A percentile compares a stretch with the other conserved stretches of the same genome.
Evolutionary conservation across 2,888 invertebrate genomes (phyloP).

Genomic region (Sphaerophoria rueppellii): DNA sequence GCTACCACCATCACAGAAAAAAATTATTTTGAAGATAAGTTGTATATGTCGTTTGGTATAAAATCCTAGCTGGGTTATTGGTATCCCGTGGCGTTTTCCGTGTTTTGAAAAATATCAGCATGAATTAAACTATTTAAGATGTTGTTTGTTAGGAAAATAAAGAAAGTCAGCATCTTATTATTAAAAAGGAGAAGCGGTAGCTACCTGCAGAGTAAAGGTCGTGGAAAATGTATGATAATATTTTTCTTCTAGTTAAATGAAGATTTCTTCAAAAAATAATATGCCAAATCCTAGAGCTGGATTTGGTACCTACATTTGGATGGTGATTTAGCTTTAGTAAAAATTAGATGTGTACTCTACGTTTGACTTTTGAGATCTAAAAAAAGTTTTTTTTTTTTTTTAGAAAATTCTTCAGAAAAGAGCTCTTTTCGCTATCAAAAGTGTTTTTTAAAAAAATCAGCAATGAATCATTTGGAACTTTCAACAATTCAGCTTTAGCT

Average conservation of each 20-base stretch:
- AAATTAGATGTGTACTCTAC: no score
- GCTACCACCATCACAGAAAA: constrained; percentile 20
- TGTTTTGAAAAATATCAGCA: constrained; percentile 49
- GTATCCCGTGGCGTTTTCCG: constrained; percentile 53
- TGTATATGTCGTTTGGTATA: constrained; percentile 67
- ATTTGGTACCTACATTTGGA: constrained; percentile 34
- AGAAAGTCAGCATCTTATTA: constrained; percentile 11
- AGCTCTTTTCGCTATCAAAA: no score
- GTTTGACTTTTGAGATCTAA: no score
- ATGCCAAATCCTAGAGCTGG: no score
- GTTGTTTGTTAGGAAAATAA: neutral
- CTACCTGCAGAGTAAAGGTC: neutral
- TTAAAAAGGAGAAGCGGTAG: neutral
- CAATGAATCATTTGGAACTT: no score
- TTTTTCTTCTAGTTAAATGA: constrained; percentile 10
- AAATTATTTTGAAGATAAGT: constrained; percentile 49
- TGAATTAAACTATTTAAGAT: constrained; percentile 27
- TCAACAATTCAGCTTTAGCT: no score
- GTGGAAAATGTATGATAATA: constrained; percentile 44
- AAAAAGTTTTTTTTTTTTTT: no score
- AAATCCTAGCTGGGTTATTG: constrained; percentile 69
- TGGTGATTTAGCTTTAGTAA: constrained; percentile 43
- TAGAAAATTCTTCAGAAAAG: no score
- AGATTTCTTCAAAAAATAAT: constrained; percentile 37
- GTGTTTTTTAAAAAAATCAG: no score